A percentile compares a stretch with the other conserved stretches of the same genome.
phyloP scores from a whole-genome alignment of 2,888 invertebrate genomes.

The Thalpophila matura region DNA sequence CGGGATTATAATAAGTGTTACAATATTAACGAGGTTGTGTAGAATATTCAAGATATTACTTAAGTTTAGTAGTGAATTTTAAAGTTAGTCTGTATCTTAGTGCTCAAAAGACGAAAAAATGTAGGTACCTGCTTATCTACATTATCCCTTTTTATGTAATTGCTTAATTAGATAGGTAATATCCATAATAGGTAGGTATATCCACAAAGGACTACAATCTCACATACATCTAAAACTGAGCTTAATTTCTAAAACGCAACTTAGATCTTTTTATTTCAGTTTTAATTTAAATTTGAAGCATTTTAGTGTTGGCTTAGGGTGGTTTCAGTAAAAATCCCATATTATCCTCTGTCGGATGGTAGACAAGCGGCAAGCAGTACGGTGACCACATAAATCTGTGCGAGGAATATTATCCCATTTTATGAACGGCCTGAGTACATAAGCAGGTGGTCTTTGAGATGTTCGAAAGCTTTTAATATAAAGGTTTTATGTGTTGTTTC shows the following conservation, averaged over 20 bases:
- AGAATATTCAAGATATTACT: too few species aligned
- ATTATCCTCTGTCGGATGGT: slow-evolving; percentile 79
- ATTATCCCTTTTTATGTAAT: too few species aligned
- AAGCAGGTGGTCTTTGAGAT: slow-evolving; percentile 27
- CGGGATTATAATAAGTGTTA: too few species aligned
- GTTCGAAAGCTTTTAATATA: slow-evolving; percentile 9
- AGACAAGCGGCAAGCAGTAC: slow-evolving; percentile 68
- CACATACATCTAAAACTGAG: slow-evolving; percentile 3
- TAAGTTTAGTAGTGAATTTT: too few species aligned
- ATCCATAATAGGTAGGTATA: too few species aligned
- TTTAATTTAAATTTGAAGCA: slow-evolving; percentile 74
- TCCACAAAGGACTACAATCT: slow-evolving; percentile 1
- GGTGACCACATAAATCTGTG: slow-evolving; percentile 65
- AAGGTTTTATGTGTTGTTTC: slow-evolving; percentile 13
- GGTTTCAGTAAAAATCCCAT: slow-evolving; percentile 82
- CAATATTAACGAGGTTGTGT: too few species aligned
- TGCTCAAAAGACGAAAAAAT: too few species aligned
- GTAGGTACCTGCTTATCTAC: too few species aligned
- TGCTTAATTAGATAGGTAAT: too few species aligned
- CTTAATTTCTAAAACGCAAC: slow-evolving; percentile 17
- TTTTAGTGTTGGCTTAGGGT: slow-evolving; percentile 79
- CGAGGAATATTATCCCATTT: slow-evolving; percentile 53
- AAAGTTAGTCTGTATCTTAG: too few species aligned
- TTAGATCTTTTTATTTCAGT: slow-evolving; percentile 37
- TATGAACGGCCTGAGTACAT: slow-evolving; percentile 45